Evolutionary conservation across 30 jellyfish, hydroid and myxozoan genomes (phyloP).

Genomic region (Hydractinia echinata): DNA sequence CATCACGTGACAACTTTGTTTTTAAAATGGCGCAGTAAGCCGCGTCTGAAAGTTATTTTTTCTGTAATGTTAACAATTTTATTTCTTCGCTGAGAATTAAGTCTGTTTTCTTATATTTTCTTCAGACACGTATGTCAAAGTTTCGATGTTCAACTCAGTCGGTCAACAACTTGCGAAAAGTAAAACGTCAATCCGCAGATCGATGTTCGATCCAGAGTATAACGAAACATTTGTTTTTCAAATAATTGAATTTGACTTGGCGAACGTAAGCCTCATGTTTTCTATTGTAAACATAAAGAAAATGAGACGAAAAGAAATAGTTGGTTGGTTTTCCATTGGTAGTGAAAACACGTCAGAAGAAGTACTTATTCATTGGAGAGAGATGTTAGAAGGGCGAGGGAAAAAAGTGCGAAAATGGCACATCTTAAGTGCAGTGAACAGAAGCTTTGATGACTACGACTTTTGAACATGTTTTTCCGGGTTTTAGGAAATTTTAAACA

Average conservation of each 20-base stretch:
- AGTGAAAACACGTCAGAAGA: constrained; percentile 92
- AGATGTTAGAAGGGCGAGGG: constrained; percentile 93
- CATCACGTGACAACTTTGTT: too few species aligned
- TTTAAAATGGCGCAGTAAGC: too few species aligned
- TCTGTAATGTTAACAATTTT: neutral
- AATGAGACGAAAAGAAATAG: constrained; percentile 90
- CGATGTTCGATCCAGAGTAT: constrained; percentile 96
- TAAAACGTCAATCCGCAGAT: constrained; percentile 94
- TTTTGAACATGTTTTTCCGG: too few species aligned
- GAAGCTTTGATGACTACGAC: constrained; percentile 70
- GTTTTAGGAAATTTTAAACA: too few species aligned
- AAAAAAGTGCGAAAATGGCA: constrained; percentile 94
- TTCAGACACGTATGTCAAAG: constrained; percentile 97
- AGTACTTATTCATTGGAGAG: constrained; percentile 89
- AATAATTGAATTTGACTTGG: constrained; percentile 88
- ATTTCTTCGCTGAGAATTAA: neutral
- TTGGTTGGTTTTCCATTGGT: constrained; percentile 97
- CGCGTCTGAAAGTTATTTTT: too few species aligned
- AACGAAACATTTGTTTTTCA: constrained; percentile 94
- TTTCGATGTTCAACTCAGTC: constrained; percentile 88
- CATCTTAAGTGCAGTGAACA: constrained; percentile 66
- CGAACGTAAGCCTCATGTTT: constrained; percentile 95
- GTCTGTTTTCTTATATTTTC: constrained; percentile 11
- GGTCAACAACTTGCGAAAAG: constrained; percentile 97
- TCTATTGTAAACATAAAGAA: constrained; percentile 78